phyloP scores from a whole-genome alignment of 2,888 invertebrate genomes.

The Agrochola macilenta region DNA sequence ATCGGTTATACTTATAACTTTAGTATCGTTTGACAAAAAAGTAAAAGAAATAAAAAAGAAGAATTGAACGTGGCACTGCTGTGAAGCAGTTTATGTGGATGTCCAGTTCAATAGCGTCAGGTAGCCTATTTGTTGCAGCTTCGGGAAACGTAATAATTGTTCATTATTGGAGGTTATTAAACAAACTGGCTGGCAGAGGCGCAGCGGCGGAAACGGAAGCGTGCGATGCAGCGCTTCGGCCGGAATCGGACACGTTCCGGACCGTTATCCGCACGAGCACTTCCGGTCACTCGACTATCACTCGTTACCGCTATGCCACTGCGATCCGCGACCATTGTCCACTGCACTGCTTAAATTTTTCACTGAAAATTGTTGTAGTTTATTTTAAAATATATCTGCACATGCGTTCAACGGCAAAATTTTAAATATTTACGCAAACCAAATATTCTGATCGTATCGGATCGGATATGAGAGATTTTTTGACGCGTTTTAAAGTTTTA shows the following conservation, averaged over 20 bases:
- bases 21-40: no score
- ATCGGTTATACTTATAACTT: neutral
- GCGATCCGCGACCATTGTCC: conserved; percentile 56
- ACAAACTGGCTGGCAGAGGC: conserved; percentile 70
- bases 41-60: neutral
- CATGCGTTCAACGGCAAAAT: conserved; percentile 6
- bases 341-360: conserved; percentile 55
- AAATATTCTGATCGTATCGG: conserved; percentile 24
- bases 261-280: conserved; percentile 82
- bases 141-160: conserved; percentile 66
- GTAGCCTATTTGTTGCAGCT: conserved; percentile 28
- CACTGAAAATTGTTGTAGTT: conserved; percentile 30
- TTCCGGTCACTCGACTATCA: conserved; percentile 75
- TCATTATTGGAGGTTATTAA: conserved; percentile 73
- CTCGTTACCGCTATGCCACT: conserved; percentile 60
- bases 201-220: conserved; percentile 72
- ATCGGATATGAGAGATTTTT: conserved; percentile 12
- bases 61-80: neutral
- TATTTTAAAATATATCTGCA: conserved; percentile 36
- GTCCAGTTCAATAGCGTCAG: neutral
- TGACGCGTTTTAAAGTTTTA: conserved; percentile 23
- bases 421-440: conserved; percentile 35
- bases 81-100: no score
- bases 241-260: conserved; percentile 84
- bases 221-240: conserved; percentile 67